A percentile compares a stretch with the other conserved stretches of the same genome.
Conservation (phyloP, 2,797 vertebrate genomes). For the Rhabdophis nuchalis region DNA sequence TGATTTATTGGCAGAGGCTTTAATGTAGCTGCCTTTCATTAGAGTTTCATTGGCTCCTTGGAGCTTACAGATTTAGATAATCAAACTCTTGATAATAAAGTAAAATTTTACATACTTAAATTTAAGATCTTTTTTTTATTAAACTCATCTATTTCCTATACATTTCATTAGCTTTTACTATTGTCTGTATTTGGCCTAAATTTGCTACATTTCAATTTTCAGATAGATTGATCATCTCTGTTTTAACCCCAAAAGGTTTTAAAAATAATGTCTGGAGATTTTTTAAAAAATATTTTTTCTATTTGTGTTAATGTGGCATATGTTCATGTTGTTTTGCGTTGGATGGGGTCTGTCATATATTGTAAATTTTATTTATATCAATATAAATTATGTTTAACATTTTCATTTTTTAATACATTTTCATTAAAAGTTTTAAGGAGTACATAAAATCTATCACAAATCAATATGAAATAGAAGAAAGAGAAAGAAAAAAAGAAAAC, state of each 20-base stretch:
- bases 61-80: background rate
- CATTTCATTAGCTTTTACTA: background rate
- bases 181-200: background rate
- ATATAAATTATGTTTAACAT: background rate
- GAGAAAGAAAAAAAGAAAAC: background rate
- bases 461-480: background rate
- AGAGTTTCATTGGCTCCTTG: background rate
- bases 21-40: background rate
- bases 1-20: background rate
- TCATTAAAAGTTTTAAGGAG: background rate
- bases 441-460: background rate
- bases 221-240: background rate
- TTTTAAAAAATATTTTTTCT: background rate
- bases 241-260: background rate
- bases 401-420: background rate
- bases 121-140: background rate
- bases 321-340: background rate
- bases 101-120: background rate
- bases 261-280: background rate
- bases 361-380: background rate
- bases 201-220: background rate
- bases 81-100: background rate
- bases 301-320: background rate
- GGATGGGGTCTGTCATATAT: background rate
- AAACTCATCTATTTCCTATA: background rate